phyloP scores from a whole-genome alignment of 2,888 invertebrate genomes.

The Andricus curvator region DNA sequence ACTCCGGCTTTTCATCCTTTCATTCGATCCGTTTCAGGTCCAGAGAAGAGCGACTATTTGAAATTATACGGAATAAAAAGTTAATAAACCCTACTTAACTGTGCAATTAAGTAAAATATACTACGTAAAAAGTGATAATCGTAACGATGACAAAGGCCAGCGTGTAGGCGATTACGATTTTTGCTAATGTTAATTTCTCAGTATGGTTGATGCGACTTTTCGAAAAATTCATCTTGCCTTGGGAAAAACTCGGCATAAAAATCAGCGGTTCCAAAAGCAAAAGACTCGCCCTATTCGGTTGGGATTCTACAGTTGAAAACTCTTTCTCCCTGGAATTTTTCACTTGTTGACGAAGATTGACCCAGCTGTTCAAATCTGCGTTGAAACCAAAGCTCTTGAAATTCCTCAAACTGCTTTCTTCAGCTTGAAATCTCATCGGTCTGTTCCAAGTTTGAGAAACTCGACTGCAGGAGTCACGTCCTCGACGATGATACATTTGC shows the following conservation, averaged over 20 bases:
- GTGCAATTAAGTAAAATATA: slow-evolving; percentile 78
- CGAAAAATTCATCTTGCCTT: slow-evolving; percentile 12
- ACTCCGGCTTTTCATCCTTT: not conserved
- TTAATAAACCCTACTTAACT: slow-evolving; percentile 45
- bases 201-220: slow-evolving; percentile 61
- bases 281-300: slow-evolving; percentile 72
- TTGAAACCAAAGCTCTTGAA: not conserved
- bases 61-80: not conserved
- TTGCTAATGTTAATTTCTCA: slow-evolving; percentile 79
- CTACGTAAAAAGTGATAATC: slow-evolving; percentile 80
- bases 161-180: slow-evolving; percentile 81
- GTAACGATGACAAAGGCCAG: slow-evolving; percentile 80
- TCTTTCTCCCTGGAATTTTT: slow-evolving; percentile 29
- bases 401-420: not conserved
- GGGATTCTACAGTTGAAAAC: slow-evolving; percentile 54
- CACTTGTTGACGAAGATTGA: not conserved
- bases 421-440: slow-evolving; percentile 59
- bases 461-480: slow-evolving; percentile 61
- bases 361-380: not conserved
- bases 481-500: slow-evolving; percentile 63
- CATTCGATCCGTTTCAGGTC: not conserved
- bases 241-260: slow-evolving; percentile 78
- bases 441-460: slow-evolving; percentile 60
- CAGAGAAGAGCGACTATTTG: not conserved
- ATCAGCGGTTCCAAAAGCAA: slow-evolving; percentile 79